phyloP scores from a whole-genome alignment of 2,888 invertebrate genomes.

The Habroteleia sp. region DNA sequence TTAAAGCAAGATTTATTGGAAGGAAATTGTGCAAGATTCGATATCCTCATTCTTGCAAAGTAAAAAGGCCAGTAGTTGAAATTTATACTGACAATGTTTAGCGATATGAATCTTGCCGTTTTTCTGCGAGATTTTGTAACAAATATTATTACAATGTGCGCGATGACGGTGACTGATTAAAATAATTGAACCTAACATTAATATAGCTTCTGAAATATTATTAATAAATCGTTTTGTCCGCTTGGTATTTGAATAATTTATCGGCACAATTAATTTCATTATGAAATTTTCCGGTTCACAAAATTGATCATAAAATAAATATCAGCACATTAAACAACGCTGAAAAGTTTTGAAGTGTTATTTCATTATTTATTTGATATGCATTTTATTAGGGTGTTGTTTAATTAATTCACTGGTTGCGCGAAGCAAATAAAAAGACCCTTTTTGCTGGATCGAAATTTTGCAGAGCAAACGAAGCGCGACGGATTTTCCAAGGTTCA shows the following conservation, averaged over 20 bases:
- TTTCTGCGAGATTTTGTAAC: slow-evolving; percentile 55
- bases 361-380: too few species aligned
- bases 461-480: too few species aligned
- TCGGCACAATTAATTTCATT: slow-evolving; percentile 1
- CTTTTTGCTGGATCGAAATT: too few species aligned
- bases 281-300: background rate
- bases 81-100: slow-evolving; percentile 34
- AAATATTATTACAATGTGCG: slow-evolving; percentile 32
- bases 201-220: slow-evolving; percentile 18
- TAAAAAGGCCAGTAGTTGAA: slow-evolving; percentile 49
- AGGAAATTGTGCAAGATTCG: slow-evolving; percentile 41
- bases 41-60: slow-evolving; percentile 42
- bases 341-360: too few species aligned
- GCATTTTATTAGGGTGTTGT: too few species aligned
- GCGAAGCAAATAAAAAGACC: too few species aligned
- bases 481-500: too few species aligned
- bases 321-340: too few species aligned
- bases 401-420: too few species aligned
- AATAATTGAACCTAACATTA: slow-evolving; percentile 49
- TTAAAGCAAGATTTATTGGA: slow-evolving; percentile 29
- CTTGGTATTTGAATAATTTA: slow-evolving; percentile 12
- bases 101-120: slow-evolving; percentile 48
- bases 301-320: background rate
- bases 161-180: slow-evolving; percentile 60
- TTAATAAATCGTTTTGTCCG: slow-evolving; percentile 26